phyloP scores from a whole-genome alignment of 2,113 vertebrate species.

The Anolis carolinensis region DNA sequence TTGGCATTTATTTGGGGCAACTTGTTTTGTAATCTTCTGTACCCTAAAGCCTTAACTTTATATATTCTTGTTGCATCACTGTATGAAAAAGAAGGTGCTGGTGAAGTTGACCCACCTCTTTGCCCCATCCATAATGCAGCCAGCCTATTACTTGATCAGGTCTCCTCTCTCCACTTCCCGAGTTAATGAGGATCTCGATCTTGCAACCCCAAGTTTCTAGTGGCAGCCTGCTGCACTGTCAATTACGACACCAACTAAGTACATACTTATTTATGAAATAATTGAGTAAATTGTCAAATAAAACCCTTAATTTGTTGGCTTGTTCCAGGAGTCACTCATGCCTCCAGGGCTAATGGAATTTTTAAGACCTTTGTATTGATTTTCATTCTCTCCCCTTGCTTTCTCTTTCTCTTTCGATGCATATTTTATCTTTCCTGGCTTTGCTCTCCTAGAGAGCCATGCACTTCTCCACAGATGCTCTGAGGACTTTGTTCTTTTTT shows the following conservation, averaged over 20 bases:
- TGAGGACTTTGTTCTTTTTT: slow-evolving; percentile 23
- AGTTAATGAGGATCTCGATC: slow-evolving; percentile 12
- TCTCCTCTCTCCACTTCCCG: neutral
- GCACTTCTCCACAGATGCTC: slow-evolving; percentile 47
- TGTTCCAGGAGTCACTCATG: slow-evolving; percentile 31
- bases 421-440: slow-evolving; percentile 46
- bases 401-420: slow-evolving; percentile 37
- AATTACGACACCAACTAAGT: slow-evolving; percentile 9
- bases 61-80: neutral
- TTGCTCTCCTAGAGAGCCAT: slow-evolving; percentile 8
- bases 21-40: neutral
- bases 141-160: neutral
- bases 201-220: neutral
- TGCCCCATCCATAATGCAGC: neutral
- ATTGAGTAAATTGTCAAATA: slow-evolving; percentile 60
- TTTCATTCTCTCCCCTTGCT: slow-evolving; percentile 29
- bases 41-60: rapidly evolving
- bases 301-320: slow-evolving; percentile 49
- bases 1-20: neutral
- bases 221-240: neutral
- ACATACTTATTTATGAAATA: slow-evolving; percentile 48
- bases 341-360: slow-evolving; percentile 51
- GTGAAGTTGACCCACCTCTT: neutral
- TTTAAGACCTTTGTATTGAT: slow-evolving; percentile 51
- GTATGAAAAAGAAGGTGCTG: neutral